Evolutionary conservation across 2,888 invertebrate genomes (phyloP), one percentile per base, ranked within the genome.

Genomic region (Ligdia adustata): DNA sequence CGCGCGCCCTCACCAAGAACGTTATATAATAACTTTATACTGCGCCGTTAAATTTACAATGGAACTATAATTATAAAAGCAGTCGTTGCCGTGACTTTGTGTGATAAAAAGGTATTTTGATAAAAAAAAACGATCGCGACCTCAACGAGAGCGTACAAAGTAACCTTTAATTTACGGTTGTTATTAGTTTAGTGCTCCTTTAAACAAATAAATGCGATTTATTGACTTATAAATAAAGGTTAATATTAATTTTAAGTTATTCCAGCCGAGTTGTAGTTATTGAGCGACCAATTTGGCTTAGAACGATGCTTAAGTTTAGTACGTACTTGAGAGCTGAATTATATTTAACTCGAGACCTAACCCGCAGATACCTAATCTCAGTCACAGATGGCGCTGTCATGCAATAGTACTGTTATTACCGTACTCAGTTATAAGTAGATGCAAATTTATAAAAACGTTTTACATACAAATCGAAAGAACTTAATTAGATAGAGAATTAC

Each of bases 171-270:
- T 67, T 72, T 69, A 72, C 67, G 62, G 41, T 61, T 62, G 64
- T 67, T 67, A 67, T 59, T 61, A 62, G 51, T 58, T 60, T 51
- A 49, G 48, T 48, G 37, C 45, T 41, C 41, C 57, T 55, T 58
- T 69, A 60, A 66, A 62, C 65, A 74, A 76, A 77, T 70, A 73
- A 66, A 69, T 62, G 53, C 67, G 64, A 73, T 75, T 74, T 72
- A 72, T 64, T 38, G 35, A 22, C 51, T 6, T 47, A 45, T 3
- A 54, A 53, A 55, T 55, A n/a, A n/a, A n/a, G 37, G 37, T 44
- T 22, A 18, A 44, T 49, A 55, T 58, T 47, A 55, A 38, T 47
- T 37, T n/a, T 38, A 27, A 29, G 43, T 13, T 48, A 26, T 33
- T 43, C 11, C 28, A 13, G 27, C 29, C 41, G 52, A 58, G 49